Evolutionary conservation across 2,888 invertebrate species (phyloP), one percentile per base, ranked within the genome.

Genomic region (Ophion obscuratus): DNA sequence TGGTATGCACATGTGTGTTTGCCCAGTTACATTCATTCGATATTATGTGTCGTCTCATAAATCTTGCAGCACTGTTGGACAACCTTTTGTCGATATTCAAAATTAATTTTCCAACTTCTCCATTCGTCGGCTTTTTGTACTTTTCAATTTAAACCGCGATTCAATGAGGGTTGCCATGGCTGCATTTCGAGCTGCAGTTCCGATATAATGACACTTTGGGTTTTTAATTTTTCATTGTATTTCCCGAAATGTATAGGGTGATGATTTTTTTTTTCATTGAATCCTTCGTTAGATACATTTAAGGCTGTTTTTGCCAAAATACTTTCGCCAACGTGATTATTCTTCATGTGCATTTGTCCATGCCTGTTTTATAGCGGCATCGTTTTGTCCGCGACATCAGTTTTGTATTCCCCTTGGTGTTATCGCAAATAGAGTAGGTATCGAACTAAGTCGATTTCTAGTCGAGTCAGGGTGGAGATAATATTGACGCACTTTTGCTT

Each of bases 401-500:
- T 17, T 47, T 70, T 11, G 53, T 27, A 70, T 70, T 70, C 70
- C 17, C 57, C 57, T 36, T 27, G 36, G 57, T 59, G 53, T 71
- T 31, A 20, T n/a, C 10, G 74, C 44, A 62, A 61, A 57, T 61
- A 78, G 44, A n/a, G 47, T 53, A 27, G 14, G 57, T 73, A 11
- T 44, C 2, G 3, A 4, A 61, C 20, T 44, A 20, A 40, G 44
- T 66, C 5, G 78, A 74, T 61, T 27, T 44, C 57, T 10, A 67
- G 40, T 62, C n/a, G 20, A 40, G 73, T 20, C 40, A 36, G 31
- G 24, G 24, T 11, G 53, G 59, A 31, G 67, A 74, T 76, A 73
- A 71, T 77, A 61, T 84, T 67, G 77, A 81, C 67, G 81, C 73
- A 81, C 81, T 84, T 77, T 77, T 73, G 78, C 74, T 81, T 64